Evolutionary conservation across 2,113 vertebrate genomes (phyloP).

Genomic region (Pandion haliaetus): DNA sequence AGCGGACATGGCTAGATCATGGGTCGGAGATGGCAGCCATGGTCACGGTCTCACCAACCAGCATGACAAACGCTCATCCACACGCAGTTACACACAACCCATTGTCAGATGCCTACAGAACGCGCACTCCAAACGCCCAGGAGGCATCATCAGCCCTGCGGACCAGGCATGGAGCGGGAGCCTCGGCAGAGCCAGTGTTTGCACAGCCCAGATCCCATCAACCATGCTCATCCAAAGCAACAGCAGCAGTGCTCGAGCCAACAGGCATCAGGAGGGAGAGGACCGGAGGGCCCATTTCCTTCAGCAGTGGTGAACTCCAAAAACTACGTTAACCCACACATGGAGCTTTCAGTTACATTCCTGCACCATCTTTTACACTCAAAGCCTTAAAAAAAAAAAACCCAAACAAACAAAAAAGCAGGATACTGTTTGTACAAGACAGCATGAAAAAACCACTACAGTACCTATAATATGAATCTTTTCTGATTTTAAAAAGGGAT

Average conservation of each 20-base stretch:
- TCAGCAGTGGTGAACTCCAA: not conserved
- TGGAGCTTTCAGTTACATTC: not conserved
- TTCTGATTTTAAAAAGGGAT: not conserved
- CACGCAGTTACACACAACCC: not conserved
- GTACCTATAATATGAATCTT: too few relatives aligned
- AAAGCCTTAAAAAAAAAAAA: not conserved
- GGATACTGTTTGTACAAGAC: not conserved
- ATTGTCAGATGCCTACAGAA: not conserved
- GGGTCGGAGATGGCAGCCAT: not conserved
- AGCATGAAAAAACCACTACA: not conserved
- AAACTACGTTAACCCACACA: not conserved
- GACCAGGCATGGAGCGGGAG: not conserved
- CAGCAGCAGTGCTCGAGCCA: not conserved
- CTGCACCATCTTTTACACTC: not conserved
- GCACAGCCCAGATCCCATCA: not conserved
- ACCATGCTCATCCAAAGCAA: not conserved
- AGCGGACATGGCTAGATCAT: accelerated
- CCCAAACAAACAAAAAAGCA: not conserved
- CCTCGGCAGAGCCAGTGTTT: not conserved
- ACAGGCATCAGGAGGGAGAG: not conserved
- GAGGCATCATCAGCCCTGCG: accelerated
- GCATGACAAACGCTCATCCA: accelerated
- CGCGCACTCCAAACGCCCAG: accelerated
- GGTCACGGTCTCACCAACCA: not conserved
- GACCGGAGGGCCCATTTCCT: not conserved